A percentile compares a stretch with the other conserved stretches of the same genome.
Conservation (phyloP, 1,140 invertebrate species). For the Tribolium madens region DNA sequence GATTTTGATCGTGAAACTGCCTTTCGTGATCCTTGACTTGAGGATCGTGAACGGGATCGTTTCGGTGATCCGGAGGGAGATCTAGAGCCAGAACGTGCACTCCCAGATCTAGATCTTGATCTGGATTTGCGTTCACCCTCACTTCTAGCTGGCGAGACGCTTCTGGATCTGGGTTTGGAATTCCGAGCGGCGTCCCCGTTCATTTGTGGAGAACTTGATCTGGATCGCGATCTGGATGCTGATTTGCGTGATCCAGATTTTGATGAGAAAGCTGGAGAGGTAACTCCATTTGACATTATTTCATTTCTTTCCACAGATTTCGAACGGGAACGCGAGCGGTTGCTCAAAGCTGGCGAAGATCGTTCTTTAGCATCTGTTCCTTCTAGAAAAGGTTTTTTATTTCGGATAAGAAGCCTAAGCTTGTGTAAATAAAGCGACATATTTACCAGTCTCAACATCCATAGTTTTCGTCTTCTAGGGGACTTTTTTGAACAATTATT, state of each 20-base stretch:
- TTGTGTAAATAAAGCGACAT: not conserved
- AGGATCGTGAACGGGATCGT: conserved; percentile 56
- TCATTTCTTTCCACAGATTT: conserved; percentile 6
- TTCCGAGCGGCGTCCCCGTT: conserved; percentile 23
- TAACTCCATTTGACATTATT: not conserved
- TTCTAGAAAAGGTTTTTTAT: not conserved
- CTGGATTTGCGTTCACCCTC: conserved; percentile 32
- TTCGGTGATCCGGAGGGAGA: conserved; percentile 61
- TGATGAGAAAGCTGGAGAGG: not conserved
- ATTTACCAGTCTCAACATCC: conserved; percentile 50
- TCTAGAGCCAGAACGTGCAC: conserved; percentile 49
- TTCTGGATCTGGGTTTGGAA: conserved; percentile 45
- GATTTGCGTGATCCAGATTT: conserved; percentile 16
- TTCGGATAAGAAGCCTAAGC: not conserved
- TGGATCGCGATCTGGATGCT: conserved; percentile 32
- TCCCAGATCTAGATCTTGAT: conserved; percentile 54
- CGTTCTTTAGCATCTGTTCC: conserved; percentile 15
- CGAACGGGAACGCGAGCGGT: not conserved
- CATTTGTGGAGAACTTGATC: conserved; percentile 19
- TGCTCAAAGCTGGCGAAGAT: not conserved
- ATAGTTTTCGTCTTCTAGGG: not conserved
- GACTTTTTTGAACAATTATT: not conserved
- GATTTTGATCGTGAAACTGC: conserved; percentile 56
- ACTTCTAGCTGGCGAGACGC: conserved; percentile 26
- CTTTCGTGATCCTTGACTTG: conserved; percentile 4